phyloP scores from a whole-genome alignment of 2,113 vertebrate species.

The Lagopus muta region DNA sequence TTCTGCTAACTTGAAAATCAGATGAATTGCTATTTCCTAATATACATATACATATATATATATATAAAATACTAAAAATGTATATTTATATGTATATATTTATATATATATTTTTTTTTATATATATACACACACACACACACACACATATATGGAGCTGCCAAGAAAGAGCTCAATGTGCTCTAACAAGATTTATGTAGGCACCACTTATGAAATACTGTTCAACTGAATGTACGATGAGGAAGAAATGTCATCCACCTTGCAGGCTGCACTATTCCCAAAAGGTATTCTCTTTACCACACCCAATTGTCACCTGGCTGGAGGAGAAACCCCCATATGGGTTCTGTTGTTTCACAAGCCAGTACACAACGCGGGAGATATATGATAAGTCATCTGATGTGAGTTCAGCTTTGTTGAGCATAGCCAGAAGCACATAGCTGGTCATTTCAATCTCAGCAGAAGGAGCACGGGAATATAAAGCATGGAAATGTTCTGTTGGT shows the following conservation, averaged over 20 bases:
- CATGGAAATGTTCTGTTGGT: background rate
- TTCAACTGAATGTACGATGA: background rate
- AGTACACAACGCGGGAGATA: constrained; percentile 76
- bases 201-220: background rate
- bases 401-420: constrained; percentile 49
- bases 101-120: too few relatives aligned
- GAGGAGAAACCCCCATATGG: constrained; percentile 86
- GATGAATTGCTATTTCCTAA: background rate
- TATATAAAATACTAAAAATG: too few relatives aligned
- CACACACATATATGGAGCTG: background rate
- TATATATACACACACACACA: too few relatives aligned
- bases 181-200: background rate
- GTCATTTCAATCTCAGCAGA: constrained; percentile 80
- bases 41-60: too few relatives aligned
- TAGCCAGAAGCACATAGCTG: constrained; percentile 82
- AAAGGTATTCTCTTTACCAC: background rate
- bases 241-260: background rate
- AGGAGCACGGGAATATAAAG: constrained; percentile 38
- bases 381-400: constrained; percentile 72
- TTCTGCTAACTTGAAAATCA: background rate
- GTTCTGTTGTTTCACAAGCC: constrained; percentile 87
- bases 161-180: background rate
- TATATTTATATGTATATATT: too few relatives aligned
- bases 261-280: constrained; percentile 64
- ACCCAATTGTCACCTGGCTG: constrained; percentile 82